A percentile compares a stretch with the other conserved stretches of the same genome.
Evolutionary conservation across 2,113 vertebrate genomes (phyloP).

Genomic region (Megaceryle torquata): DNA sequence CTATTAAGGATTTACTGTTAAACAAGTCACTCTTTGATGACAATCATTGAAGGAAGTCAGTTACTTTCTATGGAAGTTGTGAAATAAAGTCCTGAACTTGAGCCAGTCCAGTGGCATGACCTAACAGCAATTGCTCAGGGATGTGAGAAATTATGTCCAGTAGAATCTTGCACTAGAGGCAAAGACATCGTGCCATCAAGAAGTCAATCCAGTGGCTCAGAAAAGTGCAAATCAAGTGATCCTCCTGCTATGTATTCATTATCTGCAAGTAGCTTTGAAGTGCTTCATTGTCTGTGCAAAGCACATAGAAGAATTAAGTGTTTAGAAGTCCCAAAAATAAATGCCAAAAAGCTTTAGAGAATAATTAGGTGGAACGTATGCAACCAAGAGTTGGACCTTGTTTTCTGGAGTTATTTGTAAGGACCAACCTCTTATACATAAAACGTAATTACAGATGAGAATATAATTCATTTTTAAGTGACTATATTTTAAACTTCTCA

Average conservation of each 20-base stretch:
- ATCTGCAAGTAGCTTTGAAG: not conserved
- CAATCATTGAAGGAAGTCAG: constrained; percentile 58
- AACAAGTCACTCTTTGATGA: constrained; percentile 61
- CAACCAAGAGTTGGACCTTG: not conserved
- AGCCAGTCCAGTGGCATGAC: not conserved
- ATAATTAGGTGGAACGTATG: not conserved
- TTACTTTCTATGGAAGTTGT: constrained; percentile 71
- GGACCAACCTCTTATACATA: not conserved
- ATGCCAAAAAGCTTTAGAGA: not conserved
- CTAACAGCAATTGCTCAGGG: not conserved
- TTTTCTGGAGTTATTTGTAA: not conserved
- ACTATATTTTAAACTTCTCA: not conserved
- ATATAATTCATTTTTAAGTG: not conserved
- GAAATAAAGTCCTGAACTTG: constrained; percentile 17
- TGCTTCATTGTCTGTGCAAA: not conserved
- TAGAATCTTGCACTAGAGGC: not conserved
- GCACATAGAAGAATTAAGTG: not conserved
- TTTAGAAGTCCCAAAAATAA: not conserved
- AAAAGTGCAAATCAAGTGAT: not conserved
- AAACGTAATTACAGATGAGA: not conserved
- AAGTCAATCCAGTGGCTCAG: not conserved
- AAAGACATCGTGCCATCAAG: not conserved
- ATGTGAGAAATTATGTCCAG: not conserved
- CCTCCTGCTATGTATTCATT: not conserved
- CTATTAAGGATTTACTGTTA: not conserved